Evolutionary conservation across 1,140 invertebrate genomes (phyloP).

Genomic region (Microplitis demolitor): DNA sequence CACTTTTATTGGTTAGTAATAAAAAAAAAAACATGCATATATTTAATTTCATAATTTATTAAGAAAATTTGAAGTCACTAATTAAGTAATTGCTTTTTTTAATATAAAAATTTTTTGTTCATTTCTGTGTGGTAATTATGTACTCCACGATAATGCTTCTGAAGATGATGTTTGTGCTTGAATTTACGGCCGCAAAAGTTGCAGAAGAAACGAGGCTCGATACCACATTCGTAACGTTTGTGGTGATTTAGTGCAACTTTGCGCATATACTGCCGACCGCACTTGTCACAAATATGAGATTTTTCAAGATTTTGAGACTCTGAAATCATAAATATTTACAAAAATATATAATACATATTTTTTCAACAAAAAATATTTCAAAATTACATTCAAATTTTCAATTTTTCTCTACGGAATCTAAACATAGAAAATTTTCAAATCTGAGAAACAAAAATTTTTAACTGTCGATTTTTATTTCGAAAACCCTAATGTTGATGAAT

Average conservation of each 20-base stretch:
- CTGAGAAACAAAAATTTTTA: too few relatives aligned
- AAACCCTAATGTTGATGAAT: too few relatives aligned
- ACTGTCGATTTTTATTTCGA: too few relatives aligned
- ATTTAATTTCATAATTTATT: too few relatives aligned
- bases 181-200: constrained; percentile 49
- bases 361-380: background rate
- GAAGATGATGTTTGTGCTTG: constrained; percentile 49
- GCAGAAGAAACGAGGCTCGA: constrained; percentile 63
- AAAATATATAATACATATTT: background rate
- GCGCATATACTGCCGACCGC: constrained; percentile 60
- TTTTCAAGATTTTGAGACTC: constrained; percentile 22
- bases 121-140: too few relatives aligned
- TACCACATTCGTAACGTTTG: constrained; percentile 62
- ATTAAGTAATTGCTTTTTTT: too few relatives aligned
- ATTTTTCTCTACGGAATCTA: background rate
- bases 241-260: constrained; percentile 50
- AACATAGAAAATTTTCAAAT: too few relatives aligned
- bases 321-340: constrained; percentile 33
- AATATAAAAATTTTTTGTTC: too few relatives aligned
- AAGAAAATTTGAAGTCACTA: too few relatives aligned
- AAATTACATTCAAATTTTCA: background rate
- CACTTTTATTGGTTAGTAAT: too few relatives aligned
- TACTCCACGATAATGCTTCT: constrained; percentile 45
- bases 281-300: constrained; percentile 46
- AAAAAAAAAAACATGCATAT: too few relatives aligned